Evolutionary conservation across 2,888 invertebrate species (phyloP).

Genomic region (Cenopis cana): DNA sequence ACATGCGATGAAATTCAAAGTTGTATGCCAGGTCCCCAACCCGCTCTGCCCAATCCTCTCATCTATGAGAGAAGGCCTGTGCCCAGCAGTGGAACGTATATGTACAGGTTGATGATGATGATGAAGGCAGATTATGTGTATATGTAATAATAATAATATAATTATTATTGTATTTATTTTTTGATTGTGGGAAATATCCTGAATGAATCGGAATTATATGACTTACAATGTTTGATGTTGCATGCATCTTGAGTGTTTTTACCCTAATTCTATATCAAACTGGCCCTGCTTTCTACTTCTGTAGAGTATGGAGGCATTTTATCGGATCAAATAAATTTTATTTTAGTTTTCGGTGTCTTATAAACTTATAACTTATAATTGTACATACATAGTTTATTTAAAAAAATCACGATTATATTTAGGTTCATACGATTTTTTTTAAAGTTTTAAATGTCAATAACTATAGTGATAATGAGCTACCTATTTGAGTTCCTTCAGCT

Average conservation of each 20-base stretch:
- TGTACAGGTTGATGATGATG: no score
- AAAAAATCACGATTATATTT: no score
- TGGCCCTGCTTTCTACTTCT: no score
- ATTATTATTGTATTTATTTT: neutral
- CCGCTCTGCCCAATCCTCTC: no score
- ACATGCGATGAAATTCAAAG: no score
- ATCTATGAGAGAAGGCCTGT: no score
- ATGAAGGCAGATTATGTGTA: no score
- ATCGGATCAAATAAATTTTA: neutral
- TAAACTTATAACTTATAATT: neutral
- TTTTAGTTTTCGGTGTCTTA: neutral
- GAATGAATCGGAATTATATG: neutral
- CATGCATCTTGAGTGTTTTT: slow-evolving; percentile 37
- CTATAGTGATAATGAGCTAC: neutral
- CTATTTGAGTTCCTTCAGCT: neutral
- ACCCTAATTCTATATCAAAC: neutral
- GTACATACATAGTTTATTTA: no score
- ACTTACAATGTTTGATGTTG: slow-evolving; percentile 33
- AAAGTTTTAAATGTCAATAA: neutral
- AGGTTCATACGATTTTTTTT: neutral
- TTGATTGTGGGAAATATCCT: neutral
- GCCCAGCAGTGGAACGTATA: no score
- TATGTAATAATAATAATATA: neutral
- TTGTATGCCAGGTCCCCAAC: no score
- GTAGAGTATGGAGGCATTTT: no score